These are phyloP conservation scores for Platanista minor DNA, from an alignment of 2,113 vertebrate species.

Conservation along the genomic window DNA sequence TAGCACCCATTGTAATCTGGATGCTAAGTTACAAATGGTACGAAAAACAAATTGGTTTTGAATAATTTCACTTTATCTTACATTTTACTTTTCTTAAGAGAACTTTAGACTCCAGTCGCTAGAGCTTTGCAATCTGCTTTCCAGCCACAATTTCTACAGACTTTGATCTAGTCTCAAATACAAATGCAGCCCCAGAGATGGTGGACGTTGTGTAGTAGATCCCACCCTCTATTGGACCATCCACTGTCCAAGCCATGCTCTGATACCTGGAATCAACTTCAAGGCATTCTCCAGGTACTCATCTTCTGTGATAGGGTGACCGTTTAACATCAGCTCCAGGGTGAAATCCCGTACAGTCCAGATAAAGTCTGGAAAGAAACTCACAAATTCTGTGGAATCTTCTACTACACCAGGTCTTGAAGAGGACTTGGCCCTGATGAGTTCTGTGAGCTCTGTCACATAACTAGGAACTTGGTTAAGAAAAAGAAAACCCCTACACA, in stretches of 20 bases:
- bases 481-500: background rate
- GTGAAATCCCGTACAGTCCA: conserved; percentile 68
- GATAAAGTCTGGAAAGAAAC: conserved; percentile 68
- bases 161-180: background rate
- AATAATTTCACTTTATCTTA: background rate
- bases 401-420: background rate
- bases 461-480: conserved; percentile 31
- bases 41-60: background rate
- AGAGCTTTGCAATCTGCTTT: background rate
- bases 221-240: background rate
- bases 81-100: background rate
- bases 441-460: conserved; percentile 60
- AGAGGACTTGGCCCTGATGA: conserved; percentile 45
- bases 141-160: background rate
- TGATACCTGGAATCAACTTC: conserved; percentile 32
- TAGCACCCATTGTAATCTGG: background rate
- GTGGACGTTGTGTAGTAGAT: background rate
- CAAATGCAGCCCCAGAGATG: background rate
- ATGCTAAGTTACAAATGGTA: background rate
- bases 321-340: conserved; percentile 41
- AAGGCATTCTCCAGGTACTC: conserved; percentile 64
- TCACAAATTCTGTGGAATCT: conserved; percentile 37
- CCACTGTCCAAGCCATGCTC: background rate
- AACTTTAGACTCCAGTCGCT: background rate
- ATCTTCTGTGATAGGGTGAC: background rate